Conservation (phyloP, 2,113 vertebrate genomes). For the Phalacrocorax pelagicus region DNA sequence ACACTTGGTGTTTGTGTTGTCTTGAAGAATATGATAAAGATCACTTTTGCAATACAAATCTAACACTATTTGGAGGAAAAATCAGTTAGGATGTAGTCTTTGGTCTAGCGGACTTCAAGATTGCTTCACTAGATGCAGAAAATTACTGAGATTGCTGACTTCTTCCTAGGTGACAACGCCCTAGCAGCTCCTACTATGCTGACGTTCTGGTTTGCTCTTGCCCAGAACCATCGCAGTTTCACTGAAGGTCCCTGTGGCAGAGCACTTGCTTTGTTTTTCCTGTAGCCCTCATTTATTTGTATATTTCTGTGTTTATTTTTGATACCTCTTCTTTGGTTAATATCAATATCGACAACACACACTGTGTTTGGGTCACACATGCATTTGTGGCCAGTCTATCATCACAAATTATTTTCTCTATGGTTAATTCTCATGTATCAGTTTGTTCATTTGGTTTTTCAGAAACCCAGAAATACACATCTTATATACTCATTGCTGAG, state of each 20-base stretch:
- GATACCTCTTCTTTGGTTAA: neutral
- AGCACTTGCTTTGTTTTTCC: neutral
- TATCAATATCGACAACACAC: fast-evolving
- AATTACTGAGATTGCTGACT: neutral
- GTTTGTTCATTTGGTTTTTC: neutral
- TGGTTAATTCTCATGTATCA: neutral
- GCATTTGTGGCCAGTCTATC: neutral
- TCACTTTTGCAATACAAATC: neutral
- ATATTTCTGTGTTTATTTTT: neutral
- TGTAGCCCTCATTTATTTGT: neutral
- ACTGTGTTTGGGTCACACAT: neutral
- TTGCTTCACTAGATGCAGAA: neutral
- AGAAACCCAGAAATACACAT: neutral
- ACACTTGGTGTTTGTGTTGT: neutral
- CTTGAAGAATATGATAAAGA: neutral
- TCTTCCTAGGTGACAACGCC: fast-evolving
- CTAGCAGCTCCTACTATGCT: neutral
- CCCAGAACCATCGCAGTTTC: neutral
- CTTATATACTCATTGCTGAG: neutral
- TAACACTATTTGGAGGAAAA: neutral
- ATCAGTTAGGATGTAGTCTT: neutral
- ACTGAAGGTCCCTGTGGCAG: neutral
- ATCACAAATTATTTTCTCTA: neutral
- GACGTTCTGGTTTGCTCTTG: neutral
- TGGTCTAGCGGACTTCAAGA: neutral